Evolutionary conservation across 2,888 invertebrate genomes (phyloP), one percentile per base, ranked within the genome.

Genomic region (Aphidius colemani): DNA sequence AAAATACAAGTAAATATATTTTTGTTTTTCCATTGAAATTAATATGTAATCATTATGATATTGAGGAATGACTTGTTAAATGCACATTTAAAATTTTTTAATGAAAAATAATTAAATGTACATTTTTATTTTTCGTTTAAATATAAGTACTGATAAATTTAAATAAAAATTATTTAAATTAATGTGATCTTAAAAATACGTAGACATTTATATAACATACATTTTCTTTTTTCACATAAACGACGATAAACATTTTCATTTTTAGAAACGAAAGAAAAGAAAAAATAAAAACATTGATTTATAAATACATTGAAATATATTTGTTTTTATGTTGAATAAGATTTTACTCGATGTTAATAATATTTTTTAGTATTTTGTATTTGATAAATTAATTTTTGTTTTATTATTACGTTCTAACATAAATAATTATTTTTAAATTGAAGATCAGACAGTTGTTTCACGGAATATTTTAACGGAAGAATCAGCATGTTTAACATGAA

Each of bases 401-500:
- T 63, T 59, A 63, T 66, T 65, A 65, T 63, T 65, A 69, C 61
- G 30, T 30, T 30, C 5, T 30, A 63, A 66, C 59, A 66, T 66
- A 68, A 64, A 68, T 66, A 65, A 61, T 65, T 61, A 63, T 61
- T 30, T 3, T 5, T 30, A 30, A 51, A 53, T 57, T 64, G 46
- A 60, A 59, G 50, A 57, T 66, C 59, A 83, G 66, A 83, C 83
- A 46, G 83, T 82, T 49, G 83, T 83, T 67, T 83, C 83, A 11
- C 83, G 82, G 66, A 83, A 83, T 61, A 83, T 82, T 71, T 82
- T 82, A 55, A 83, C 80, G 63, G 82, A 76, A 39, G 82, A 78
- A 64, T 83, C 82, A 41, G 81, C 79, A 67, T 83, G 82, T 68
- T 79, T 82, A 63, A 83, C 80, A 69, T 83, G 82, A 66, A 83